Evolutionary conservation across 2,113 vertebrate genomes (phyloP).

Genomic region (Hippocampus zosterae): DNA sequence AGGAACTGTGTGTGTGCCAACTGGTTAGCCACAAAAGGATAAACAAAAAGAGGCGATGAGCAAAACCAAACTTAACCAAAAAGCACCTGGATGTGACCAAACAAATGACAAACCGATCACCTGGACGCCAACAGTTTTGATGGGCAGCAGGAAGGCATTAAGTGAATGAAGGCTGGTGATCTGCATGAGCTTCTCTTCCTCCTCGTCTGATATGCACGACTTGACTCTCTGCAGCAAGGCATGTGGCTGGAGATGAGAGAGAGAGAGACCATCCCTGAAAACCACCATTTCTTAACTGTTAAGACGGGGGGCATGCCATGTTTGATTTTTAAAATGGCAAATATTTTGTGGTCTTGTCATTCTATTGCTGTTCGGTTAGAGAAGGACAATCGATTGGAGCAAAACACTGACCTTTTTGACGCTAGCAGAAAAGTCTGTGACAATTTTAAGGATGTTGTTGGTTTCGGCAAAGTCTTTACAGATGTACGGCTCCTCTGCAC

Average conservation of each 20-base stretch:
- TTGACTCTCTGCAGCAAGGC: constrained; percentile 93
- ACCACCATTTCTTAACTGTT: not conserved
- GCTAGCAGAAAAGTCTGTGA: constrained; percentile 96
- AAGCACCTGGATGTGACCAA: not conserved
- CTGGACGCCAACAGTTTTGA: constrained; percentile 98
- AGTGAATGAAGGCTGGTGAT: constrained; percentile 98
- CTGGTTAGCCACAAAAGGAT: constrained; percentile 38
- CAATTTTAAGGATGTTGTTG: constrained; percentile 97
- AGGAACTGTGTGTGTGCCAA: constrained; percentile 9
- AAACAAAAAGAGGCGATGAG: constrained; percentile 3
- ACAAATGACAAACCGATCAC: constrained; percentile 59
- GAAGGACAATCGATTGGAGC: not conserved
- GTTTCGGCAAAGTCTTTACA: constrained; percentile 98
- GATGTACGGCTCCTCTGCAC: constrained; percentile 95
- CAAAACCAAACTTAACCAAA: not conserved
- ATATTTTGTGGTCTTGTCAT: not conserved
- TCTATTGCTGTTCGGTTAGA: not conserved
- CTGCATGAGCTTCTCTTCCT: constrained; percentile 97
- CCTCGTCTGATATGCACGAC: constrained; percentile 92
- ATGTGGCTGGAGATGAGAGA: constrained; percentile 78
- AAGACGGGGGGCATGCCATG: not conserved
- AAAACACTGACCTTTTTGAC: constrained; percentile 87
- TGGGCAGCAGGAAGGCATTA: constrained; percentile 96
- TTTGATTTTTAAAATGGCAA: not conserved
- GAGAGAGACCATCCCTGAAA: not conserved